A percentile compares a stretch with the other conserved stretches of the same genome.
Conservation (phyloP, 2,797 vertebrate genomes). For the Perodicticus potto region DNA sequence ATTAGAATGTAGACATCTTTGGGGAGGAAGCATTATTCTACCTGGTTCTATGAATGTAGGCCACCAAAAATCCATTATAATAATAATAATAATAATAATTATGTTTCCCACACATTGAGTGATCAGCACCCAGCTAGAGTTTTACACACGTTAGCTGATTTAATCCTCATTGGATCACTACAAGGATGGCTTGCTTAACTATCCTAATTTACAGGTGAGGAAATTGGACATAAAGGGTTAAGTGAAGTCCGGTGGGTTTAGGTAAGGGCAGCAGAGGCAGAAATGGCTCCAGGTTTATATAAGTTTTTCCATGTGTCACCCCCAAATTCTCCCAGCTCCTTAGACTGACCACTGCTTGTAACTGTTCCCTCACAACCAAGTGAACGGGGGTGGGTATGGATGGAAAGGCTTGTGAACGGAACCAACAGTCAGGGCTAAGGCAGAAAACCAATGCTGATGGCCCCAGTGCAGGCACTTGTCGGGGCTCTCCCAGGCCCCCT, state of each 20-base stretch:
- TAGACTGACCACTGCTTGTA: too few relatives aligned
- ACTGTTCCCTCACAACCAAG: background rate
- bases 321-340: background rate
- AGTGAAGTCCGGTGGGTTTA: background rate
- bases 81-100: background rate
- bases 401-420: background rate
- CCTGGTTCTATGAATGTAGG: background rate
- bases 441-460: background rate
- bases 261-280: background rate
- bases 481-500: background rate
- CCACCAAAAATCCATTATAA: background rate
- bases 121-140: background rate
- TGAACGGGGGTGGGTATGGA: background rate
- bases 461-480: rapidly evolving
- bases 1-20: background rate
- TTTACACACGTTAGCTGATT: background rate
- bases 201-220: background rate
- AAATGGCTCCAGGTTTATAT: background rate
- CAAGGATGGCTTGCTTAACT: background rate
- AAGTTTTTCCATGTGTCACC: background rate
- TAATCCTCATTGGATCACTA: background rate
- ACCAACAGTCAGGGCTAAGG: background rate
- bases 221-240: background rate
- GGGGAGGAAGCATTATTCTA: background rate
- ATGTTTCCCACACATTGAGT: background rate